Evolutionary conservation across 2,888 invertebrate species (phyloP), one percentile per base, ranked within the genome.

Genomic region (Ligdia adustata): DNA sequence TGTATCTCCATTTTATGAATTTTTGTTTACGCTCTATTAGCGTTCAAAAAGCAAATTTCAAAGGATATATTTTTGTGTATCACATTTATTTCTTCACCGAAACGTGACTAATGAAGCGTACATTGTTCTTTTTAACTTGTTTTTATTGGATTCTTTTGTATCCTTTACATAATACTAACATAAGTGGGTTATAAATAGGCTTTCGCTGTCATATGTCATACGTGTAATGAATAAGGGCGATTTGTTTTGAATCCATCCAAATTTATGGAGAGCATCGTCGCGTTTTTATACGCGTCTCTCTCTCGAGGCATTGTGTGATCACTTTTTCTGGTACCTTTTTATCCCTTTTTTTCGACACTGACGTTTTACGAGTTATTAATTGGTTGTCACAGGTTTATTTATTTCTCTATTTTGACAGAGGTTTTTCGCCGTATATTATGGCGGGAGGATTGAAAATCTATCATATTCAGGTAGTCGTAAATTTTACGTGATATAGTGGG

Each of bases 281-380:
- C 77, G 84, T 88, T 89, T 88, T n/a, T n/a, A n/a, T 88, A 87
- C 86, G 81, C 69, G 79, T 83, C 79, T 87, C 84, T 82, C 82
- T 83, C 82, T 82, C 75, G 82, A 79, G 67, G 69, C 79, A 75
- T 83, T 89, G 48, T 88, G 87, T 87, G 80, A 81, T 76, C 82
- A 77, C 82, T 85, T 85, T 86, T 84, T 87, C 82, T 83, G 82
- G 82, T 68, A 75, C 77, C 79, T 82, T 86, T 84, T 85, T 84
- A 77, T 79, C 72, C 72, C 62, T 81, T 81, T 88, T n/a, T 88
- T 86, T 83, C 75, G 79, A 79, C 82, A 83, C 74, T 88, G 88
- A 88, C 88, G 82, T 80, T 90, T 90, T 90, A 89, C 88, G 88
- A 89, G 89, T 88, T 90, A 90, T 91, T 90, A 91, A 90, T 90